Conservation (phyloP, 2,113 vertebrate species). For the Archilochus colubris region DNA sequence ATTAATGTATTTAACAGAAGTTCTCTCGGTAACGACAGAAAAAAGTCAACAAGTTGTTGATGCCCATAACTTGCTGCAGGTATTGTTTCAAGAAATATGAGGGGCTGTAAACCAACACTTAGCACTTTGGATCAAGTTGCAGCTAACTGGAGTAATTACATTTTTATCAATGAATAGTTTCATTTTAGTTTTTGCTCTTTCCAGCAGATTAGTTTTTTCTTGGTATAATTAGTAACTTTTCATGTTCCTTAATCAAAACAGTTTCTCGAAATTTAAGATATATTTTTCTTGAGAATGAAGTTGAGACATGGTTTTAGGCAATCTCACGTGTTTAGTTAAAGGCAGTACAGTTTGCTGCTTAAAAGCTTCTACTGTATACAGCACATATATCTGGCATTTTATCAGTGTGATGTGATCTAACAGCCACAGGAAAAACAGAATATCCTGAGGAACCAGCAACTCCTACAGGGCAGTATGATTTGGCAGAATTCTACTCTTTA, state of each 20-base stretch:
- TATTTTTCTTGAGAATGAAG: not conserved
- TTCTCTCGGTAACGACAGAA: not conserved
- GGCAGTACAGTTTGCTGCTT: not conserved
- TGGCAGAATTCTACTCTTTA: not conserved
- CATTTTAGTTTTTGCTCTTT: not conserved
- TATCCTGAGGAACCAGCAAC: not conserved
- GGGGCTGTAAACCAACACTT: not conserved
- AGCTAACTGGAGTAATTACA: not conserved
- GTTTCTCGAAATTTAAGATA: not conserved
- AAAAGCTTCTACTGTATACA: not conserved
- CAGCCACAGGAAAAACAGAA: not conserved
- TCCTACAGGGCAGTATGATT: not conserved
- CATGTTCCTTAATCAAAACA: not conserved
- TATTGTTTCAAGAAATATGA: not conserved
- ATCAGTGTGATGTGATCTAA: not conserved
- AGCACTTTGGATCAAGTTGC: conserved; percentile 4
- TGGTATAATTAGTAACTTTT: not conserved
- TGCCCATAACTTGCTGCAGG: not conserved
- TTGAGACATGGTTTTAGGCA: not conserved
- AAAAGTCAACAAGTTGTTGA: not conserved
- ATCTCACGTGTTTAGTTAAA: not conserved
- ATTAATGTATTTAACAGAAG: not conserved
- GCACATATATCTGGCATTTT: not conserved
- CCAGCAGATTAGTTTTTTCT: not conserved
- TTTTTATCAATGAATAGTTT: not conserved